Base-by-base conservation (phyloP, 2,113 vertebrate genomes). In the Geococcyx californianus region DNA sequence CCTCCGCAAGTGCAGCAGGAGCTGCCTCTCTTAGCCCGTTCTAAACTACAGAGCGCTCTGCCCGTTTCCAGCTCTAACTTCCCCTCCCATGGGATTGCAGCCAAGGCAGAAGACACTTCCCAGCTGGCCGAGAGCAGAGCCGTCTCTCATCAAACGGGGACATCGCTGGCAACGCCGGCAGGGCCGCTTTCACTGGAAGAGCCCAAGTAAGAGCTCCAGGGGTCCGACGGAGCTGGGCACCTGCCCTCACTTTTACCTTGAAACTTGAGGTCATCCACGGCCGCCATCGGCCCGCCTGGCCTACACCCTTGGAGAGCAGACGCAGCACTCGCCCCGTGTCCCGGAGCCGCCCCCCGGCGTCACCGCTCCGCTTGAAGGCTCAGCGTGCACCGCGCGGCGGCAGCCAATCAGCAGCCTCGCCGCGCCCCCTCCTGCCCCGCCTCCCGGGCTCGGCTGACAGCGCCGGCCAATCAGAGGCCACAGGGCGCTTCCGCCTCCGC, bases 261-360 rank as follows among this genome's bases (percentile, higher is more conserved):
- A 88, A 99, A 99, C 25, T 98, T 98, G 60, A 99, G 96, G 75
- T 98, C 98, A 89, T 98, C 98, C 33, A 49, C 97, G 16, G 98
- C 16, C 89, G 98, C 98, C 98, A 98, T 98, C 95, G 23, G 83
- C 51, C 76, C 95, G 88, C 63, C 17, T 15, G 78, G n/a, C n/a
- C n/a, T n/a, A n/a, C n/a, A n/a, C n/a, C n/a, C n/a, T n/a, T n/a
- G n/a, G n/a, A n/a, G n/a, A n/a, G n/a, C n/a, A n/a, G n/a, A n/a
- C n/a, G n/a, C n/a, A n/a, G n/a, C n/a, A n/a, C n/a, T n/a, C n/a
- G n/a, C n/a, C n/a, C n/a, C n/a, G n/a, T n/a, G n/a, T n/a, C n/a
- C n/a, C n/a, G n/a, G n/a, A n/a, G n/a, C n/a, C n/a, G n/a, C n/a
- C n/a, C n/a, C n/a, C n/a, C n/a, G 40, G 40, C 40, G 10, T 13